Base-by-base conservation (phyloP, 1,140 invertebrate genomes). In the Halesus radiatus region DNA sequence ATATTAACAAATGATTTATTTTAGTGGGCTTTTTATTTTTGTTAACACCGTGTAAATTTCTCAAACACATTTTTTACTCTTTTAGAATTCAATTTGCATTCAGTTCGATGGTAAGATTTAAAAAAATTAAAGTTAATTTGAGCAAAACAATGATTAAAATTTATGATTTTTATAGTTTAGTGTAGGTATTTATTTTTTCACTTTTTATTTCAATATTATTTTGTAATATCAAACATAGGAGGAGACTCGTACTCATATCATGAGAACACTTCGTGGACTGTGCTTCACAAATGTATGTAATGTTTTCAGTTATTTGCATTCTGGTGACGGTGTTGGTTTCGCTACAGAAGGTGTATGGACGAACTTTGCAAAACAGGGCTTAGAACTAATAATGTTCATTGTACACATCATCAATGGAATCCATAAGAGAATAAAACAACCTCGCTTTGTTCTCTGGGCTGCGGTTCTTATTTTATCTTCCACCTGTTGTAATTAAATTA, bases 271-370 rank as follows among this genome's bases (percentile, higher is more conserved):
- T 37, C 82, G 79, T 76, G 79, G 82, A 80, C 82, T 83, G 73
- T 83, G 82, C 82, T 83, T 70, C 79, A 73, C 62, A 37, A 78
- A 83, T 83, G 82, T 83, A 83, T 83, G 82, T 83, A 83, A 79
- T 79, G 64, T 80, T 79, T 83, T 78, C 80, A 77, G 76, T 82
- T 76, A 58, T 80, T 77, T 81, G 53, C 78, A 83, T 83, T 78
- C 68, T 78, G 81, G 81, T 83, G 81, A 80, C 60, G 81, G 81
- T 80, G 74, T 72, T 76, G 37, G 54, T 76, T 80, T 80, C 78
- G 78, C 78, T 79, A 74, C 78, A 79, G 68, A 58, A 74, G 78
- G 78, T 74, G 78, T 74, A 74, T 79, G 78, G 70, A 74, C 62
- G 32, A 79, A 13, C 37, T 32, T 79, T 45, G 70, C 78, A 79